Conservation (phyloP, 2,888 invertebrate species). For the Melanchra persicariae region DNA sequence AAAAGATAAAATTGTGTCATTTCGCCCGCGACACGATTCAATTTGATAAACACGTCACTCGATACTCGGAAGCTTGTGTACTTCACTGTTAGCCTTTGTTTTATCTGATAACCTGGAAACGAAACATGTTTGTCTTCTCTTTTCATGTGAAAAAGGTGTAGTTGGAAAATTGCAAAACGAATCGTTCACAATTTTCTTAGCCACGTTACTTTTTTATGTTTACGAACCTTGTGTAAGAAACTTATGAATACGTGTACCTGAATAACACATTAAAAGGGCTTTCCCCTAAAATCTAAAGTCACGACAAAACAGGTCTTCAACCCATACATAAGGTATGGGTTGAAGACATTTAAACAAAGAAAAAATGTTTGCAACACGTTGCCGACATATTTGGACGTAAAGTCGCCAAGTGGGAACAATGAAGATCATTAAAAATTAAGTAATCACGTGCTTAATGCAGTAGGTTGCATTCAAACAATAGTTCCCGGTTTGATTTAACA, state of each 20-base stretch:
- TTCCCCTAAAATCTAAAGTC: too few relatives aligned
- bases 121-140: constrained; percentile 24
- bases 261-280: too few relatives aligned
- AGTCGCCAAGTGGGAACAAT: too few relatives aligned
- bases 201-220: neutral
- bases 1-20: constrained; percentile 52
- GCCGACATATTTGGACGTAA: too few relatives aligned
- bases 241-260: neutral
- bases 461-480: too few relatives aligned
- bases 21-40: constrained; percentile 46
- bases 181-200: neutral
- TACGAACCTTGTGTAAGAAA: neutral
- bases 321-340: too few relatives aligned
- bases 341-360: too few relatives aligned
- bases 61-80: constrained; percentile 33
- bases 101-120: constrained; percentile 31
- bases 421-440: too few relatives aligned
- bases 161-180: neutral
- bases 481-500: too few relatives aligned
- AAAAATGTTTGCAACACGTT: too few relatives aligned
- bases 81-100: constrained; percentile 11
- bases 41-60: constrained; percentile 56
- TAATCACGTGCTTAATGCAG: too few relatives aligned
- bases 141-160: neutral
- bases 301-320: too few relatives aligned